Percentiles rank a stretch among this genome's conserved stretches.
Evolutionary conservation across 2,797 vertebrate species (phyloP).

Genomic region (Rhynchonycteris naso): DNA sequence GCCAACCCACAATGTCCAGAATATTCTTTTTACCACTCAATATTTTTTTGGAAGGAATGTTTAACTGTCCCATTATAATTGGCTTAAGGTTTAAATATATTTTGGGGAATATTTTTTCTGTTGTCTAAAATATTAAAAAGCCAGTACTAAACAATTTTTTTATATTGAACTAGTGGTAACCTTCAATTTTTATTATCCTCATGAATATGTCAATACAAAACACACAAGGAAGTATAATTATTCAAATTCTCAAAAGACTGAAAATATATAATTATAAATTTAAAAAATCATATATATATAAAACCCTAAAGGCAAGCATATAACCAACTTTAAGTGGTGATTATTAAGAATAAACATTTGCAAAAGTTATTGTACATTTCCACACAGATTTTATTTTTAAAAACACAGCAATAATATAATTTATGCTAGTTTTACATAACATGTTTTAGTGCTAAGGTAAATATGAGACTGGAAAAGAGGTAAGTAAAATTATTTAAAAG

Average conservation of each 20-base stretch:
- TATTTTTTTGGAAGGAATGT: conserved; percentile 41
- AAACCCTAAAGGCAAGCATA: conserved; percentile 42
- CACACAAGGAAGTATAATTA: conserved; percentile 50
- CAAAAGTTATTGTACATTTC: conserved; percentile 61
- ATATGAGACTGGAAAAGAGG: conserved; percentile 75
- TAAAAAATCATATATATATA: conserved; percentile 51
- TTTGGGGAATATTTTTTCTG: conserved; percentile 53
- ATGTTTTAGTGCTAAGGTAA: conserved; percentile 70
- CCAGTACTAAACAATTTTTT: conserved; percentile 38
- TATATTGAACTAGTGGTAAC: conserved; percentile 34
- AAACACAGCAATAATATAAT: conserved; percentile 49
- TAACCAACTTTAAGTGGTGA: conserved; percentile 49
- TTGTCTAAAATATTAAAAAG: conserved; percentile 33
- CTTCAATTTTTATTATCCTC: conserved; percentile 44
- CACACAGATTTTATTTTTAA: conserved; percentile 47
- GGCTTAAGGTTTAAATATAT: conserved; percentile 44
- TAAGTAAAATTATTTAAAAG: conserved; percentile 75
- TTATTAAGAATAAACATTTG: conserved; percentile 51
- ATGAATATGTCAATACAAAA: conserved; percentile 60
- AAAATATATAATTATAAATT: conserved; percentile 39
- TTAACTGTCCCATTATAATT: conserved; percentile 17
- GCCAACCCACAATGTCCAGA: neutral
- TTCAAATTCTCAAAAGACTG: conserved; percentile 52
- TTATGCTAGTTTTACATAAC: conserved; percentile 69
- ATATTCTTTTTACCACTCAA: conserved; percentile 1